Base-by-base conservation (phyloP, 2,797 vertebrate genomes). In the Sparus aurata region DNA sequence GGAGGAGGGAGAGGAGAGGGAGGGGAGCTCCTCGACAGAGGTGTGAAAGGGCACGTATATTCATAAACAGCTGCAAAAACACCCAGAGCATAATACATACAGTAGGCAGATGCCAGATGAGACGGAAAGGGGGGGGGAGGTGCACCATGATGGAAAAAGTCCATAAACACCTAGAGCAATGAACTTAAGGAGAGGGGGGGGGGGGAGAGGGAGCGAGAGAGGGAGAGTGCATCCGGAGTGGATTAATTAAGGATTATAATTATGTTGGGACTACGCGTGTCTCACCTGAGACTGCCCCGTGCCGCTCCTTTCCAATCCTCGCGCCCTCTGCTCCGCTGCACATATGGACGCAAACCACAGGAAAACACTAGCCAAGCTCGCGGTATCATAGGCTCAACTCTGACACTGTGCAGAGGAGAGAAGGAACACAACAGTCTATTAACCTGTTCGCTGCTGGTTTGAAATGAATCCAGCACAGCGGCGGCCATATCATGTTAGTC, bases 231-330 rank as follows among this genome's bases (percentile, higher is more conserved):
- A 93, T 94, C 91, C 89, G 46, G 91, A 91, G 92, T 94, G 91
- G 91, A 92, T 94, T 95, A 95, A 95, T 95, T 95, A 95, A 93
- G 90, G 91, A 93, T 95, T 94, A 94, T 95, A 95, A 95, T 95
- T 93, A 95, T 91, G 91, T 84, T 92, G 92, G 92, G 94, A 94
- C 93, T 80, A 69, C 83, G 84, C 89, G 82, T 72, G 85, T 87
- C 91, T 95, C 94, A 93, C 92, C 92, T 93, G 94, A 94, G 93
- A 93, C 89, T 86, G 87, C 67, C 89, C 83, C 80, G 82, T 77
- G 82, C 83, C 30, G 72, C 85, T 77, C 64, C 62, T 83, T 81
- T 84, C 85, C 85, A 87, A 79, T 87, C 83, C 73, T 72, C 85
- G n/a, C 70, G 81, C 85, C 89, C 92, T 90, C 85, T 89, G 91